Base-by-base conservation (phyloP, 2,888 invertebrate genomes). In the Brassicogethes aeneus region DNA sequence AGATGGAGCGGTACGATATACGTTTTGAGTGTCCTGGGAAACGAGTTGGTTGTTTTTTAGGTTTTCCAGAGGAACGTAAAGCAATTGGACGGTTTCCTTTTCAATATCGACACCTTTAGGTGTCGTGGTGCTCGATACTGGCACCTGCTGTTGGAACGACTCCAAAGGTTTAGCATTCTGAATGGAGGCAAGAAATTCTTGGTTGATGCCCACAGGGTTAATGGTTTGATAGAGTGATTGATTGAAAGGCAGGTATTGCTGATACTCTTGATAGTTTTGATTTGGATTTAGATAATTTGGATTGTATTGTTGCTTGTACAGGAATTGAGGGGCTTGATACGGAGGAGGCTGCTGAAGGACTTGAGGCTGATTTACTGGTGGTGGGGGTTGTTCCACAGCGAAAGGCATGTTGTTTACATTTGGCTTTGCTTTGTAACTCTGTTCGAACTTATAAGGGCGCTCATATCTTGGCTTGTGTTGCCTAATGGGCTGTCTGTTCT, bases 61-160 rank as follows among this genome's bases (percentile, higher is more conserved):
- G 40, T 55, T 60, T 56, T 90, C 87, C 15, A 87, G 73, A 3
- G 89, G 89, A 0, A 90, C 87, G 57, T 89, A 90, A 0, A 90
- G 70, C 29, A 89, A 64, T 58, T 89, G 88, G 0, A 88, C 81
- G 65, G 82, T 79, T 63, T 83, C 80, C 52, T 60, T 59, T 17
- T 55, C 58, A 2, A 44, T 48, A 37, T 50, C 44, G 15, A 51
- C 34, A 5, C 41, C 14, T 34, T 36, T 41, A 7, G 37, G 12
- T 15, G 36, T 46, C 29, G 42, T 30, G 3, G 44, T 5, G 16
- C 42, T 34, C 12, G 37, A 10, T 16, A 29, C 30, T 33, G 30
- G 36, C 3, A 32, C 10, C 10, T 5, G 7, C 5, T 23, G 14
- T 23, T 5, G 34, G 8, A 15, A 8, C n/a, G 39, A 16, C 10